Base-by-base conservation (phyloP, 2,888 invertebrate species). In the Brachynemurus nebulosus region DNA sequence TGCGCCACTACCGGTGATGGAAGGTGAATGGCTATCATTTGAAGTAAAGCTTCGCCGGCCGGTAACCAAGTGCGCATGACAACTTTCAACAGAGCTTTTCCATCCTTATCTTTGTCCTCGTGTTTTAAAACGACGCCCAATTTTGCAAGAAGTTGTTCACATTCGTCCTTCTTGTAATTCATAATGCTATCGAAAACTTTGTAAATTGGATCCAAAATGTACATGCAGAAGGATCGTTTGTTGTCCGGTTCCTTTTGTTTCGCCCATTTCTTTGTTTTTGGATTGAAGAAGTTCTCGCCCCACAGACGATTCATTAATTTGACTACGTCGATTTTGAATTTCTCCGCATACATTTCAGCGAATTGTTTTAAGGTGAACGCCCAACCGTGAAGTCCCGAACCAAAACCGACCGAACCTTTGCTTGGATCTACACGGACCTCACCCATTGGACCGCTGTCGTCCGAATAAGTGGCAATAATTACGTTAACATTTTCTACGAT, bases 1-100 rank as follows among this genome's bases (percentile, higher is more conserved):
- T 98, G 98, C 44, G 98, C 97, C 47, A 91, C 90, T 43, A 98
- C 97, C 3, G 98, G 98, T 20, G 97, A 98, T 48, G 98, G 98
- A 65, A 99, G 74, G 65, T 99, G 98, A 65, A 99, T 95, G 70
- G 95, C 92, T 70, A 99, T 99, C 98, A 99, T 99, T 78, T 98
- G 96, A 71, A 99, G 89, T 59, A 99, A 72, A 59, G 98, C 93
- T 68, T 99, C 97, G 55, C 98, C 98, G 63, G 98, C 98, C 45
- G 98, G 98, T 67, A 99, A 73, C 98, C 98, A 99, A 49, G 89
- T 89, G 57, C 97, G 83, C 97, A 99, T 98, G 50, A 98, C 89
- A 54, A 89, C 83, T 77, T 98, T 98, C 57, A 98, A 75, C 51
- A 98, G 73, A 48, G 81, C 85, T 65, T 99, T 99, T 56, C 95